Conservation (phyloP, 2,113 vertebrate species). For the Malurus melanocephalus region DNA sequence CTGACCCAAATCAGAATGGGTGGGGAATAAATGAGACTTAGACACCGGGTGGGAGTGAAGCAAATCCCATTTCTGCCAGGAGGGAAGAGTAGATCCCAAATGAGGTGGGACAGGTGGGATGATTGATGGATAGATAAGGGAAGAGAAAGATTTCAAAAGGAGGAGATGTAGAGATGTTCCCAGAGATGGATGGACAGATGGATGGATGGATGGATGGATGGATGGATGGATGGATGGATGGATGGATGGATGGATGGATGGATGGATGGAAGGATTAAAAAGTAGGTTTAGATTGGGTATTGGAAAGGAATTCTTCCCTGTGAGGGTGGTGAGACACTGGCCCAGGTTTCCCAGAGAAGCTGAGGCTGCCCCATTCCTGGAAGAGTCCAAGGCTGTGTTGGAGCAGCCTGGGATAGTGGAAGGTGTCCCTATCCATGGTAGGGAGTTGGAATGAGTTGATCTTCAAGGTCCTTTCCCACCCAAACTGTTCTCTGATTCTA, state of each 20-base stretch:
- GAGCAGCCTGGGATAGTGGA: not conserved
- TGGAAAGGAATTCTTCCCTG: not conserved
- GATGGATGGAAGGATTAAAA: not conserved
- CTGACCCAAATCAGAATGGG: not conserved
- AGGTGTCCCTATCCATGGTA: not conserved
- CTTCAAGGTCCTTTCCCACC: not conserved
- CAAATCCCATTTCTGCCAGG: not conserved
- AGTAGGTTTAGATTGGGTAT: not conserved
- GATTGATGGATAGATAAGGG: not conserved
- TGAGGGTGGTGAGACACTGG: not conserved
- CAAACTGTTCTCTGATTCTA: not conserved
- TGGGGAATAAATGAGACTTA: not conserved
- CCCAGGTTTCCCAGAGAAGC: not conserved
- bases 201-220: not conserved
- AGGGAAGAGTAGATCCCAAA: not conserved
- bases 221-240: not conserved
- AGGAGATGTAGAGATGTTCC: not conserved
- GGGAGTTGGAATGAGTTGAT: not conserved
- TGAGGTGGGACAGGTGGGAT: not conserved
- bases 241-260: not conserved
- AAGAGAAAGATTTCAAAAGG: not conserved
- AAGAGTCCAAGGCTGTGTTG: not conserved
- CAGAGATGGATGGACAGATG: not conserved
- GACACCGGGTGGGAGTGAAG: not conserved
- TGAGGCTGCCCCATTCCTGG: not conserved